Evolutionary conservation across 2,113 vertebrate species (phyloP), one percentile per base, ranked within the genome.

Genomic region (Mobula birostris): DNA sequence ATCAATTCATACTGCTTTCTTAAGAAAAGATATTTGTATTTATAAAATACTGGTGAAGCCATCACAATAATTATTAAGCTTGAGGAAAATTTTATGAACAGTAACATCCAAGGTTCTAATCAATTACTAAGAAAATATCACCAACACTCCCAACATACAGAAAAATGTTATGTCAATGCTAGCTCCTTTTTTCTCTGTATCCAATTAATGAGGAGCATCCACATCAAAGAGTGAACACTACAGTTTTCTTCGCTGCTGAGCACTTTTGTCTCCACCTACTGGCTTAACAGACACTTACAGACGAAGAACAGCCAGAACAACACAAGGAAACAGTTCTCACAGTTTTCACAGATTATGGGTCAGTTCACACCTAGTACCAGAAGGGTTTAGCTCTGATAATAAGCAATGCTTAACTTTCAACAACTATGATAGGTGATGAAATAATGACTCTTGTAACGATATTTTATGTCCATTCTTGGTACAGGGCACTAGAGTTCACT

Each of bases 191-290:
- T 9, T 58, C 58, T 66, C 63, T 61, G 56, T 58, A 85, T 85
- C 48, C 7, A 29, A 27, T 24, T 56, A 29, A 12, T 87, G 83
- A 87, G 27, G 83, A 14, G 24, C 12, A 5, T 0, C 56, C 14
- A 87, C 29, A 29, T 11, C 24, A n/a, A 87, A 61, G 56, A 85
- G 2, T 8, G 82, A 61, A 48, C 8, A 27, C 27, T 5, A n/a
- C 85, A 88, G 85, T 63, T 66, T 17, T 27, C 6, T 32, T 32
- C 66, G 61, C 29, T 68, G 61, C 1, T 63, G 63, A 66, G 32
- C 32, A 90, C 15, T 66, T 90, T 90, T 90, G 85, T 66, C 85
- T 90, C 85, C 85, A 90, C 14, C 85, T 90, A 32, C 85, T 90
- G 85, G n/a, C n/a, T 0, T 32, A 68, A 5, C 85, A 19, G 40